phyloP scores from a whole-genome alignment of 2,797 vertebrate species.

The Alauda arvensis region DNA sequence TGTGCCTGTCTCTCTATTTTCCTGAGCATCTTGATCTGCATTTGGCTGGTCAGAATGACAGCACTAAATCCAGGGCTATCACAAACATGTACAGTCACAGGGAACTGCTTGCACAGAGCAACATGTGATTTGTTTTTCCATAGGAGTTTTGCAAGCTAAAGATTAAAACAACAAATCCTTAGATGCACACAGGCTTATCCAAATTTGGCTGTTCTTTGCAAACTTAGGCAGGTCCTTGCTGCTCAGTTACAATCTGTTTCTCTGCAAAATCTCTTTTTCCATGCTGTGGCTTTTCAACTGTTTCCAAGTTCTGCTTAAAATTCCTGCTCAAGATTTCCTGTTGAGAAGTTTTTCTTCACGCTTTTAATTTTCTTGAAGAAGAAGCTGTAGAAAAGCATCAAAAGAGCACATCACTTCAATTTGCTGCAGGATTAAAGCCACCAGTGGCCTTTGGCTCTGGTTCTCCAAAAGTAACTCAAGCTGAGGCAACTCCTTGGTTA shows the following conservation, averaged over 20 bases:
- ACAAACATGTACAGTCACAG: not conserved
- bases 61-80: not conserved
- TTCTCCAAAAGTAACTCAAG: not conserved
- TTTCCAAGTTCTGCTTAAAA: constrained; percentile 14
- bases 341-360: not conserved
- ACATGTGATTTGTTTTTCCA: not conserved
- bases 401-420: not conserved
- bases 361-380: not conserved
- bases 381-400: not conserved
- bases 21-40: not conserved
- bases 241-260: not conserved
- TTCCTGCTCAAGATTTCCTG: not conserved
- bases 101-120: not conserved
- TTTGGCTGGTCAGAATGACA: not conserved
- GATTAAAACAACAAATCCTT: constrained; percentile 13
- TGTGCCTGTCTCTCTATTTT: not conserved
- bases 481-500: not conserved
- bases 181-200: not conserved
- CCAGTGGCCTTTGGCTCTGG: not conserved
- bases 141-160: not conserved
- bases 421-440: not conserved
- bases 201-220: not conserved
- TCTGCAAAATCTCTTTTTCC: not conserved
- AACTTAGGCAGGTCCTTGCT: not conserved
- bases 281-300: not conserved